Conservation (phyloP, 2,113 vertebrate genomes). For the Crotalus helleri region DNA sequence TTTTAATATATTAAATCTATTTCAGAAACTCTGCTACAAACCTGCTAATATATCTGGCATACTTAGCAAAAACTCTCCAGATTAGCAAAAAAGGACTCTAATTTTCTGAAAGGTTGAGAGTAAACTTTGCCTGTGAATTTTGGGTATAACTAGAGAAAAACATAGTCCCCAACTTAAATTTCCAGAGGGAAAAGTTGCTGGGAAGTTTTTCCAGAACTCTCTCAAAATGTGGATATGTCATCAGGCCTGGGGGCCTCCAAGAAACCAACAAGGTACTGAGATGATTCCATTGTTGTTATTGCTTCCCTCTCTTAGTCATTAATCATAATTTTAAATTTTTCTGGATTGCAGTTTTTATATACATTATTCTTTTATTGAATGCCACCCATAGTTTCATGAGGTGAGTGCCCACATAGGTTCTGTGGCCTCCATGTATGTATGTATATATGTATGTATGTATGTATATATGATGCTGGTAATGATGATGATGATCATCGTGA, state of each 20-base stretch:
- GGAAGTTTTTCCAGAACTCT: not conserved
- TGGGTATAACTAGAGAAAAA: not conserved
- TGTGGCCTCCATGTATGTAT: no score
- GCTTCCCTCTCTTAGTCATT: not conserved
- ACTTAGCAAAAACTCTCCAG: not conserved
- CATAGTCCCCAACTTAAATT: not conserved
- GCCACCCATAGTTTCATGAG: not conserved
- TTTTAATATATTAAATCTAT: not conserved
- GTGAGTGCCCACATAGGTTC: not conserved
- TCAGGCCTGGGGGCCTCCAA: not conserved
- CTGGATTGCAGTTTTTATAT: not conserved
- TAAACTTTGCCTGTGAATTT: not conserved
- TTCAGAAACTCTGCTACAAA: not conserved
- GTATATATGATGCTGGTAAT: no score
- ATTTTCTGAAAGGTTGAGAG: not conserved
- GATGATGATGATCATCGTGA: not conserved
- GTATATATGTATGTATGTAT: no score
- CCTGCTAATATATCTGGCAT: not conserved
- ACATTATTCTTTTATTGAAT: not conserved
- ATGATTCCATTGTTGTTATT: not conserved
- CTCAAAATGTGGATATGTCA: not conserved
- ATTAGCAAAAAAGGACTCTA: not conserved
- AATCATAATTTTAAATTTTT: not conserved
- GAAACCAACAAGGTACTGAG: not conserved
- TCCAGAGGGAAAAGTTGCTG: not conserved